A percentile compares a stretch with the other conserved stretches of the same genome.
Conservation (phyloP, 1,140 invertebrate genomes). For the Nasonia giraulti region DNA sequence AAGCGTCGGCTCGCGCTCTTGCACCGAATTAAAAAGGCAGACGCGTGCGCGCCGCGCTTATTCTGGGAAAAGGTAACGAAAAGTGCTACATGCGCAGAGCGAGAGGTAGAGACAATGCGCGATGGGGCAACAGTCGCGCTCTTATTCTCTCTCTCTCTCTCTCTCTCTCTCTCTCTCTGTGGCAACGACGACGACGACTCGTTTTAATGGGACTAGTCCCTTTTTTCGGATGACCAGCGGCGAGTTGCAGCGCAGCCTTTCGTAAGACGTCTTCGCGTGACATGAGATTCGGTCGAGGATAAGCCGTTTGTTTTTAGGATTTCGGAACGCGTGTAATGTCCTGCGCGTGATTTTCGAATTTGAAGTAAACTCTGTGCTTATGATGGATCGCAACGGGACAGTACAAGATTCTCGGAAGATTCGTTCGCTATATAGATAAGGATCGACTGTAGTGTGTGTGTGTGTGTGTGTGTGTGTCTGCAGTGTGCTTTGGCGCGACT, state of each 20-base stretch:
- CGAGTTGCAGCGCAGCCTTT: background rate
- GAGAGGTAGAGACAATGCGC: background rate
- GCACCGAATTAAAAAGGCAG: background rate
- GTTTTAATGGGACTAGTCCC: constrained; percentile 19
- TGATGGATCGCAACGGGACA: background rate
- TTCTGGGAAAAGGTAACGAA: constrained; percentile 12
- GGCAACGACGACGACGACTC: background rate
- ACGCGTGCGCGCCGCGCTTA: background rate
- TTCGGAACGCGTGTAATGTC: background rate
- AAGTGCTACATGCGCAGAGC: background rate
- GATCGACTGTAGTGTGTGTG: background rate
- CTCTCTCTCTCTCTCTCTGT: background rate
- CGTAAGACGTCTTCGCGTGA: background rate
- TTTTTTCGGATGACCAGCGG: background rate
- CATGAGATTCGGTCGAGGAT: background rate
- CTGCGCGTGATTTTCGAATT: background rate
- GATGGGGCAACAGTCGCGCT: constrained; percentile 5
- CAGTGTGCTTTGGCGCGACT: no score
- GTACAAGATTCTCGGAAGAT: background rate
- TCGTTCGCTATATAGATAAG: background rate
- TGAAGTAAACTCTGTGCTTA: no score
- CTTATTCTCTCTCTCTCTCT: background rate
- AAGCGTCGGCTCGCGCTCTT: background rate
- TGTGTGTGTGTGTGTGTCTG: no score
- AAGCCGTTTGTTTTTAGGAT: no score